Conservation (phyloP, 2,888 invertebrate species). For the Mesodorylaimus sp. region DNA sequence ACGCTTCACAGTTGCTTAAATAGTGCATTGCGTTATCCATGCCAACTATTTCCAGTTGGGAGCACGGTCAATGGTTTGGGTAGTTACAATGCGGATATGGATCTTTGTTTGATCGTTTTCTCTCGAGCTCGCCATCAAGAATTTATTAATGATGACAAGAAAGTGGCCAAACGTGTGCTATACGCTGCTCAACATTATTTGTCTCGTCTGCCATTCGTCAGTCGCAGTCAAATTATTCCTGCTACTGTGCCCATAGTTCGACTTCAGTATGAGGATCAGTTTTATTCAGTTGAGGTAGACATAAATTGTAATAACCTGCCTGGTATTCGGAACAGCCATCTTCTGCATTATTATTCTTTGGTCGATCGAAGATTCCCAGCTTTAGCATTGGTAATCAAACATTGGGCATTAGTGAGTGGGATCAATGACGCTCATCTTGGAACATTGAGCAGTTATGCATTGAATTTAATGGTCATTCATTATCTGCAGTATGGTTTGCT, state of each 20-base stretch:
- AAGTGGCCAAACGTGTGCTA: background rate
- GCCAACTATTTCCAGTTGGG: conserved; percentile 13
- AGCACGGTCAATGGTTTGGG: conserved; percentile 27
- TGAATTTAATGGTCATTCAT: conserved; percentile 26
- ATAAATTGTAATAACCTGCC: conserved; percentile 26
- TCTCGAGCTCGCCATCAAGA: background rate
- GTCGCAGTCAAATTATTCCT: conserved; percentile 10
- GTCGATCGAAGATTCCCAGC: conserved; percentile 9
- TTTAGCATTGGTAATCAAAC: conserved; percentile 22
- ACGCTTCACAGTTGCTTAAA: background rate
- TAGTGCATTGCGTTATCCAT: background rate
- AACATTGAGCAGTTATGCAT: conserved; percentile 24
- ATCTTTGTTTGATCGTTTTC: conserved; percentile 18
- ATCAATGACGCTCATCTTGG: conserved; percentile 21
- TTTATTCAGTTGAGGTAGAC: conserved; percentile 18
- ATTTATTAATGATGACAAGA: background rate
- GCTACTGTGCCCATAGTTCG: conserved; percentile 16
- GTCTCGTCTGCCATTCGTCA: background rate
- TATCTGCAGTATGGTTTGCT: conserved; percentile 21
- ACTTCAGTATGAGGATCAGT: background rate
- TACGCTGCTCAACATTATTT: background rate
- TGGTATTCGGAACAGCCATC: conserved; percentile 27
- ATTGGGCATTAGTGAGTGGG: conserved; percentile 24
- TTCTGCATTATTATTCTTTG: conserved; percentile 23
- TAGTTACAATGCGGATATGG: conserved; percentile 25